Evolutionary conservation across 2,888 invertebrate genomes (phyloP), one percentile per base, ranked within the genome.

Genomic region (Eremobia ochroleuca): DNA sequence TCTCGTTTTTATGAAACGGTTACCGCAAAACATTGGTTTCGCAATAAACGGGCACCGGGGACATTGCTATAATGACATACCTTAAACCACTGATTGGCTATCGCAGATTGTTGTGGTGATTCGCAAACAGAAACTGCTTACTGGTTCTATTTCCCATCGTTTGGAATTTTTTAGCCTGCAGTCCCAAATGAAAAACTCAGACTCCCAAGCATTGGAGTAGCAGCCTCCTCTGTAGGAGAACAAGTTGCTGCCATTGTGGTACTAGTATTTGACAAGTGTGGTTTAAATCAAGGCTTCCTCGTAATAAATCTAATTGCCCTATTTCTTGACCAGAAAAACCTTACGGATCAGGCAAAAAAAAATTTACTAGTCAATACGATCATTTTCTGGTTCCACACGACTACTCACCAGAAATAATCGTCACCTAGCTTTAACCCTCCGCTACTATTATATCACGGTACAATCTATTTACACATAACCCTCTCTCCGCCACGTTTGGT

Each of bases 401-500:
- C 49, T 46, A 31, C 28, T 66, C 66, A 31, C 55, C 31, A 18
- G 75, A 31, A 61, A 82, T 62, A 69, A 58, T 49, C 25, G 11
- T 43, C 55, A 52, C 52, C 62, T 49, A 40, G 15, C 58, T 43
- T 59, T 40, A 55, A 76, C 85, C 66, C 77, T 61, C 40, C 18
- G 15, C 52, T 43, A 55, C 73, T 55, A 65, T 64, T 65, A 28
- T 55, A 65, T 64, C 69, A 28, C 31, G 3, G 13, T 59, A 43
- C 69, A 73, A 66, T 75, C 37, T 76, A 76, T 71, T 62, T 68
- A 66, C 72, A 64, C 68, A 78, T 18, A 83, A 83, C 86, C 82
- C 79, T 82, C 79, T 68, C 77, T 70, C 83, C 37, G 68, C 65
- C 40, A 65, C 66, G 74, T 73, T 73, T 69, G 75, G 61, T 77